These are phyloP conservation scores for Stenotaenia linearis DNA, from an alignment of 2,888 invertebrate genomes.

Conservation along the genomic window DNA sequence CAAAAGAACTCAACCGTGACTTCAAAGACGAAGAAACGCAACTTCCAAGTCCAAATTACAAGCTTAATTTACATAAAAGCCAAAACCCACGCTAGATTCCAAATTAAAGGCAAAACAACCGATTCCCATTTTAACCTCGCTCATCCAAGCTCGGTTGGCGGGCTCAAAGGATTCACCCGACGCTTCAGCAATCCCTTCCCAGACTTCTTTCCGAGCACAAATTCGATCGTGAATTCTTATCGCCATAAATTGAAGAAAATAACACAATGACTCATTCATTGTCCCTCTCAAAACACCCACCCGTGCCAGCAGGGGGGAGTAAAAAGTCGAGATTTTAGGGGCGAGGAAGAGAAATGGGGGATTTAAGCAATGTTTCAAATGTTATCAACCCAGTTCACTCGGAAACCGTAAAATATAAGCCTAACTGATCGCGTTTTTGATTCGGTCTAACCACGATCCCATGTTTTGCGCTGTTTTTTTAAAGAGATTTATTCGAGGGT, in stretches of 20 bases:
- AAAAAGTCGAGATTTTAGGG: conserved; percentile 1
- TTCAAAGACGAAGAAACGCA: too few relatives aligned
- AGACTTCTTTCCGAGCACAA: background rate
- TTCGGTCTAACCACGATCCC: background rate
- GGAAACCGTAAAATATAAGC: background rate
- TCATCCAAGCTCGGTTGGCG: background rate
- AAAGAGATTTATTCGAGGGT: background rate
- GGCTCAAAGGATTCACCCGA: background rate
- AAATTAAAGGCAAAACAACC: background rate
- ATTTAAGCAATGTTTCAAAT: conserved; percentile 20
- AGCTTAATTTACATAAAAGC: too few relatives aligned
- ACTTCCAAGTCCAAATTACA: too few relatives aligned
- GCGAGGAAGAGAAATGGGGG: background rate
- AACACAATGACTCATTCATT: background rate
- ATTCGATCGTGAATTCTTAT: conserved; percentile 11
- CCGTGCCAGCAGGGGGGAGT: background rate
- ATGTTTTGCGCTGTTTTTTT: background rate
- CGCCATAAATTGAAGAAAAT: conserved; percentile 17
- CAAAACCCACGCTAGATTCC: too few relatives aligned
- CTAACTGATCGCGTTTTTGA: background rate
- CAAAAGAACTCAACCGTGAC: too few relatives aligned
- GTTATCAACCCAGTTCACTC: conserved; percentile 8
- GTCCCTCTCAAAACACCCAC: background rate
- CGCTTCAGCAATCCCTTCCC: background rate
- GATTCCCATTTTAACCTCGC: background rate